Base-by-base conservation (phyloP, 2,113 vertebrate genomes). In the Gnathonemus longibarbis region DNA sequence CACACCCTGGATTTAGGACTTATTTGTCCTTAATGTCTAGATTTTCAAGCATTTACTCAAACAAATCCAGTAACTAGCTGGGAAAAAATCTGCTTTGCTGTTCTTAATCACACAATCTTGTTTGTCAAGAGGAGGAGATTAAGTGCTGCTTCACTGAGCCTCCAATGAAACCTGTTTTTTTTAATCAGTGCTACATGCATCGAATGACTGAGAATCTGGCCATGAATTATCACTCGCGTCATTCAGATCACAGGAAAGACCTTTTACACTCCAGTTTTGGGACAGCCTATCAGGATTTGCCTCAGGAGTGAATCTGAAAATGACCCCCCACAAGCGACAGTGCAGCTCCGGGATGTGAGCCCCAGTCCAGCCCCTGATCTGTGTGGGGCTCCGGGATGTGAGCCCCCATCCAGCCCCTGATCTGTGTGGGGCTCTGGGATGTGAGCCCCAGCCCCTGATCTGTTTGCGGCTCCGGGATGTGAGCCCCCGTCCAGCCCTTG, bases 1-100 rank as follows among this genome's bases (percentile, higher is more conserved):
- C 31, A 84, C 27, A 87, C n/a, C 31, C 27, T 52, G 85, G 84
- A 90, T 87, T 90, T 90, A 74, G 45, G 53, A 90, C 85, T 90
- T 90, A 90, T 11, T 74, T 87, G 49, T 45, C 56, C 58, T 87
- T 66, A 90, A 90, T 31, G 66, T 70, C 53, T 42, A 87, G 84
- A 87, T 90, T 90, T 87, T 87, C 56, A 45, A 87, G 85, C 85
- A 87, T 87, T 87, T 87, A 53, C 85, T 87, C 58, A 70, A 83
- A 83, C 31, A 89, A 90, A 90, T 90, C 89, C 89, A 87, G 27
- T 74, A 87, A 86, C 58, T 85, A 87, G 89, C 58, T 39, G 46
- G 62, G 87, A 24, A 42, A 88, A 90, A 88, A 90, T 88, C 89
- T 48, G 52, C 85, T 90, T 88, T 90, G 46, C 50, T 21, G 3